Conservation (phyloP, 1,140 invertebrate genomes). For the Diorhabda elongata region DNA sequence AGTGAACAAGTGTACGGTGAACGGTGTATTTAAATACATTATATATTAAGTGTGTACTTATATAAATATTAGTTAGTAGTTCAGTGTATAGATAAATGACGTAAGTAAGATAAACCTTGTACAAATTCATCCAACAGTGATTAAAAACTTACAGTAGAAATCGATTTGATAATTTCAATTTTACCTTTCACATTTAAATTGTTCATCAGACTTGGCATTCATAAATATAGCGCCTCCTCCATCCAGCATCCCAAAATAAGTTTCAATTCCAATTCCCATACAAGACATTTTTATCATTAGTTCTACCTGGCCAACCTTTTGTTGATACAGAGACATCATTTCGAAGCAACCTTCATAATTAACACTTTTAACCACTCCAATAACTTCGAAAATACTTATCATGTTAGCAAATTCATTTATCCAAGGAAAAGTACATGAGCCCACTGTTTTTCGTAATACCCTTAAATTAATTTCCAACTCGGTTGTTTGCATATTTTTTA, state of each 20-base stretch:
- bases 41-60: too few species aligned
- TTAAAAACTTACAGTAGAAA: too few species aligned
- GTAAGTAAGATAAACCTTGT: too few species aligned
- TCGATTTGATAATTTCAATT: too few species aligned
- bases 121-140: too few species aligned
- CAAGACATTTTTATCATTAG: slow-evolving; percentile 35
- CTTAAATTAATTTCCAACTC: slow-evolving; percentile 30
- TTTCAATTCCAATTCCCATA: slow-evolving; percentile 36
- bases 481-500: slow-evolving; percentile 25
- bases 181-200: slow-evolving; percentile 39
- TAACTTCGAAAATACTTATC: slow-evolving; percentile 30
- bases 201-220: slow-evolving; percentile 27
- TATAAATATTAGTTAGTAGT: too few species aligned
- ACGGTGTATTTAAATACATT: too few species aligned
- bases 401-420: slow-evolving; percentile 35
- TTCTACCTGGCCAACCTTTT: slow-evolving; percentile 28
- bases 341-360: slow-evolving; percentile 23
- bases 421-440: slow-evolving; percentile 31
- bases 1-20: too few species aligned
- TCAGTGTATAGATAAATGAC: too few species aligned
- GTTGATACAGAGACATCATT: slow-evolving; percentile 17
- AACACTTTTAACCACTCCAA: slow-evolving; percentile 27
- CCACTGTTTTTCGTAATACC: slow-evolving; percentile 19
- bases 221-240: slow-evolving; percentile 32
- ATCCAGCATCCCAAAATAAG: slow-evolving; percentile 29